Evolutionary conservation across 2,888 invertebrate species (phyloP), one percentile per base, ranked within the genome.

Genomic region (Meloe dianella): DNA sequence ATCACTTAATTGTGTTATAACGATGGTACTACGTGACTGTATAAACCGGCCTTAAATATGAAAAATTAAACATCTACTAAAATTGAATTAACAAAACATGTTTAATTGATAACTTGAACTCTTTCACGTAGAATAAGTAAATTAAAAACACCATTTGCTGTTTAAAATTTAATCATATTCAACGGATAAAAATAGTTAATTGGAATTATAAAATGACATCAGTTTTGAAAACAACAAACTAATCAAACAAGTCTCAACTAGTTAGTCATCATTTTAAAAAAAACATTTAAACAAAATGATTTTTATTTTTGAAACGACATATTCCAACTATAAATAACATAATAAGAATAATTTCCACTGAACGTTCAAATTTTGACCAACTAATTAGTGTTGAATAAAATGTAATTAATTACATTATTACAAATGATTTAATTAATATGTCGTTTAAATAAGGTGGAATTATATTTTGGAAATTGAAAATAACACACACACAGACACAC

Each of bases 201-300:
- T 20, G 20, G 20, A 47, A 14, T 14, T 35, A 35, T 35, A 14
- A 35, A 35, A 47, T 47, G 47, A 47, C 47, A 47, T 47, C 47
- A 47, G 10, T 9, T 8, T 47, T 20, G n/a, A 22, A 20, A 47
- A 47, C 8, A 22, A 47, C 1, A 20, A 47, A 47, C 17, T 20
- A 47, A 47, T 47, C 20, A 47, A 47, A 47, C 20, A 47, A 22
- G 47, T 47, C 47, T 35, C 35, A 35, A 35, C 35, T 35, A 35
- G 35, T 35, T 35, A 35, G 14, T 35, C 20, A 9, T 47, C 9
- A 47, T 47, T 47, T 20, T 20, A 41, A 47, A 47, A 20, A 47
- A 47, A 22, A 20, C 47, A 47, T 20, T 17, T 17, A 41, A 20
- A 20, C 8, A 20, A 35, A 14, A 35, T 35, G n/a, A n/a, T 35